Base-by-base conservation (phyloP, 2,113 vertebrate genomes). In the Siniperca knerii region DNA sequence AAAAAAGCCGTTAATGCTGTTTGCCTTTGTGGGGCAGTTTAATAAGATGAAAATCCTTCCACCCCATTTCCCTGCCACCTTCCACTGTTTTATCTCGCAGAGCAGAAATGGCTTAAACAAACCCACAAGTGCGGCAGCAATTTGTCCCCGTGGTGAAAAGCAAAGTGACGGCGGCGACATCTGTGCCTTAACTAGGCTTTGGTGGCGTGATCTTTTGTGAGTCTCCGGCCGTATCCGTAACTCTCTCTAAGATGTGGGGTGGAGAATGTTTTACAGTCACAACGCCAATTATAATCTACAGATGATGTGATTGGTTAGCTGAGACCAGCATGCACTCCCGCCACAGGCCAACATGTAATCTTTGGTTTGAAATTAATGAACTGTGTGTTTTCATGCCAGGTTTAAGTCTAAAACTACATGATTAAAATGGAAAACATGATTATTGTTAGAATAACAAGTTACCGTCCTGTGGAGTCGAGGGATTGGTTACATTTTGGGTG, bases 101-200 rank as follows among this genome's bases (percentile, higher is more conserved):
- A 86, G 48, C 90, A 90, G 80, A 81, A 75, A 74, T 35, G 73
- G 73, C 76, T 89, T 72, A n/a, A 73, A 81, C 76, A 85, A 82
- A 90, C 35, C 35, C 85, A 75, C 6, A 18, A 80, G 60, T 23
- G 78, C 42, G 12, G 67, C 48, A 13, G 73, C 44, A 50, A 72
- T 90, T 87, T 66, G 71, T 66, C 55, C 71, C 84, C 0, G 6
- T 6, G 1, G 80, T 73, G 77, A 79, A 50, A 54, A 25, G 23
- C 48, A n/a, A 58, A 29, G 67, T 11, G 0, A 15, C 61, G 6
- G 21, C 7, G 3, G 72, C 5, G 10, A 33, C 83, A 37, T 81
- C 75, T 62, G 81, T 1, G 65, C 67, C 46, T 46, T 16, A 0
- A 62, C 76, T 6, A 2, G 73, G 44, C 44, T 44, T 67, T 21